Conservation (phyloP, 2,797 vertebrate species). For the Apogon talboti region DNA sequence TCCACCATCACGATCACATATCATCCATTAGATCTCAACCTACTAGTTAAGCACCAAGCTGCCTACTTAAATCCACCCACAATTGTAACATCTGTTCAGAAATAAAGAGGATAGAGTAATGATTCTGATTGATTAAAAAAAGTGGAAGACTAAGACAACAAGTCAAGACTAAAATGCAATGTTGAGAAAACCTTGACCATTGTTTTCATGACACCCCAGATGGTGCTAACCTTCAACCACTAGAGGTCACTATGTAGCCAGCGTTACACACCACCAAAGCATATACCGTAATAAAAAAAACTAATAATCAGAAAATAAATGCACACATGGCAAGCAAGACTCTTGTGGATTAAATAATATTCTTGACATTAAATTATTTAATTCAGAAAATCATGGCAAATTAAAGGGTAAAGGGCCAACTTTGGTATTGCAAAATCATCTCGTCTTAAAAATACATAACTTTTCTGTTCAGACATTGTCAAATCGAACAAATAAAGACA, state of each 20-base stretch:
- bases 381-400: neutral
- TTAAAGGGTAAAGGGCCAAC: too few relatives aligned
- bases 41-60: too few relatives aligned
- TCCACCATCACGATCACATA: too few relatives aligned
- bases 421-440: neutral
- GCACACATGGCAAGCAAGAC: neutral
- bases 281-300: neutral
- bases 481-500: neutral
- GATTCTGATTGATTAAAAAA: neutral
- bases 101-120: too few relatives aligned
- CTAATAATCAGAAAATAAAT: neutral
- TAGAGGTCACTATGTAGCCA: slow-evolving; percentile 38
- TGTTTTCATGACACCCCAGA: neutral
- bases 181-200: neutral
- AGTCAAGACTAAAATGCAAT: neutral
- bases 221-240: slow-evolving; percentile 13
- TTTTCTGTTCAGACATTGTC: neutral
- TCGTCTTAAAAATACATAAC: neutral
- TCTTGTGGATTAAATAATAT: neutral
- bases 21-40: too few relatives aligned
- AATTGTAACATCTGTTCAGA: too few relatives aligned
- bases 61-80: too few relatives aligned
- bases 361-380: neutral
- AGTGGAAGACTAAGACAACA: neutral
- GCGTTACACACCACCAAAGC: neutral